These are phyloP conservation scores for Sinocyclocheilus rhinocerous DNA, from an alignment of 2,113 vertebrate genomes.

Conservation along the genomic window DNA sequence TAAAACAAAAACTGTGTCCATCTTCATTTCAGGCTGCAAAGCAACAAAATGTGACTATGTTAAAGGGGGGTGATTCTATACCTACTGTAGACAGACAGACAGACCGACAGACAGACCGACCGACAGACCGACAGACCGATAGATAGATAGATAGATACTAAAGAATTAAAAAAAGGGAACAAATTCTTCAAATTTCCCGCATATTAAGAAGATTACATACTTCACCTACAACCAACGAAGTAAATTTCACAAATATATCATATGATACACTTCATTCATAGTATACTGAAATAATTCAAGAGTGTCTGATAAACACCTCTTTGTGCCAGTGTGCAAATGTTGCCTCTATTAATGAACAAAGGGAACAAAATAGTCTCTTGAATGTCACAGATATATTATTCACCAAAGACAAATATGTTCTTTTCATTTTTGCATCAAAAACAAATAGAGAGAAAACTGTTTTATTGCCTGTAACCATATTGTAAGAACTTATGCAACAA, in stretches of 20 bases:
- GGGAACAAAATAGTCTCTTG: neutral
- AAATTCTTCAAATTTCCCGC: too few species aligned
- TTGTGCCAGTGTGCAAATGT: neutral
- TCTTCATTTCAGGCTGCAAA: too few species aligned
- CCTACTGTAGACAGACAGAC: neutral
- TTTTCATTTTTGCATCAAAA: neutral
- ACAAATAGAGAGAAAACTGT: neutral
- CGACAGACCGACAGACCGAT: too few species aligned
- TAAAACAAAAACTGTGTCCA: too few species aligned
- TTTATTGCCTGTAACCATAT: conserved; percentile 29
- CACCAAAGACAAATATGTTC: neutral
- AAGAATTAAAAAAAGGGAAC: too few species aligned
- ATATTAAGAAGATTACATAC: neutral
- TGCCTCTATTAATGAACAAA: neutral
- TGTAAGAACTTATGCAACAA: conserved; percentile 1
- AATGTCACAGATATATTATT: neutral
- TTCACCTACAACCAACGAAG: neutral
- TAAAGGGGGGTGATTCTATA: too few species aligned
- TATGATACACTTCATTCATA: neutral
- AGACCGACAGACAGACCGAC: neutral
- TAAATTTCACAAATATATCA: neutral
- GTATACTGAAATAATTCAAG: neutral
- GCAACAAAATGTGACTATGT: too few species aligned
- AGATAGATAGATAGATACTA: too few species aligned
- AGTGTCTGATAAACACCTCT: neutral